phyloP scores from a whole-genome alignment of 2,888 invertebrate genomes.

The Drosophila fungiperda region DNA sequence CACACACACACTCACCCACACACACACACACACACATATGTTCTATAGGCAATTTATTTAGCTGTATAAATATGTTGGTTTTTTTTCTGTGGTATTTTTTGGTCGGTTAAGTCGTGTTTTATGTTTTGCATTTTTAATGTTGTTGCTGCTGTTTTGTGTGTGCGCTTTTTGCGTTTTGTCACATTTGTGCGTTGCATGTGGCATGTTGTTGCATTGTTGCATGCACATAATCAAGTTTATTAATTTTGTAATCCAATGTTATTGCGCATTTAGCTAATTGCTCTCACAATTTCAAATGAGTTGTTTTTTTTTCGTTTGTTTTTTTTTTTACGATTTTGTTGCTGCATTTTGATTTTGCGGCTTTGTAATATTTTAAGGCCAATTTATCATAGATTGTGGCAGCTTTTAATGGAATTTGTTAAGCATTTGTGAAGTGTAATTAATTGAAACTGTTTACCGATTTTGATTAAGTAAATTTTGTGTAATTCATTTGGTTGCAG shows the following conservation, averaged over 20 bases:
- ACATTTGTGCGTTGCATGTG: slow-evolving; percentile 65
- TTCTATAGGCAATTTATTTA: slow-evolving; percentile 48
- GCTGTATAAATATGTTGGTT: slow-evolving; percentile 40
- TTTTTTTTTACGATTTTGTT: slow-evolving; percentile 15
- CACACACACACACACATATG: slow-evolving; percentile 15
- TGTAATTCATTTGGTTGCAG: slow-evolving; percentile 4
- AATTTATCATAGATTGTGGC: slow-evolving; percentile 51
- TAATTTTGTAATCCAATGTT: slow-evolving; percentile 75
- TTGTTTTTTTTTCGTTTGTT: slow-evolving; percentile 27
- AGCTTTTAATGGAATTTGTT: slow-evolving; percentile 66
- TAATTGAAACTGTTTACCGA: slow-evolving; percentile 52
- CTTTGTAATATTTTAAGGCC: slow-evolving; percentile 40
- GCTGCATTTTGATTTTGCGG: slow-evolving; percentile 43
- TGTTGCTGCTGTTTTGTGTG: slow-evolving; percentile 14
- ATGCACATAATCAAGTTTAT: slow-evolving; percentile 56
- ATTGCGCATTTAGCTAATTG: slow-evolving; percentile 66
- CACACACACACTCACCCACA: slow-evolving; percentile 16
- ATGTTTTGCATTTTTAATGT: slow-evolving; percentile 72
- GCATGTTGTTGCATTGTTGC: slow-evolving; percentile 32
- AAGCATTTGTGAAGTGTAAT: slow-evolving; percentile 59
- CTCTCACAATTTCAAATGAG: slow-evolving; percentile 64
- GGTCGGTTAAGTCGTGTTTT: slow-evolving; percentile 30
- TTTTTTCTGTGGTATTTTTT: slow-evolving; percentile 7
- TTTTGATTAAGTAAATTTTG: slow-evolving; percentile 20
- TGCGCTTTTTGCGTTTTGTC: slow-evolving; percentile 58